Evolutionary conservation across 2,797 vertebrate species (phyloP), one percentile per base, ranked within the genome.

Genomic region (Falco naumanni): DNA sequence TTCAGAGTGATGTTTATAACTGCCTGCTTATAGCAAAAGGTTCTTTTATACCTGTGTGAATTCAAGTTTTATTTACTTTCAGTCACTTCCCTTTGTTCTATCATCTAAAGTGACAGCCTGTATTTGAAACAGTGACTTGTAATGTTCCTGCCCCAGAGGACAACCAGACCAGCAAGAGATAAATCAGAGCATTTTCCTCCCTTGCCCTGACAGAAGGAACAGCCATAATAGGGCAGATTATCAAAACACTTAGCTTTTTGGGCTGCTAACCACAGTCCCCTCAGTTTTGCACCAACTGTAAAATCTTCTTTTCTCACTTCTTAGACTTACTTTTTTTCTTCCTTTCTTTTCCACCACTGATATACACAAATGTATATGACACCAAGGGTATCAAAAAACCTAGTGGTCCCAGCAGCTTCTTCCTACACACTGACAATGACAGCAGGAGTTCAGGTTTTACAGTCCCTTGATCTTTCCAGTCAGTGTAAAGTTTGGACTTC

Each of bases 1-100:
- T 97, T 97, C 96, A 94, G 87, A 97, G 71, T 97, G 89, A 96
- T 95, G 90, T 97, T 96, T 97, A 95, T 96, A 97, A 97, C 95
- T 78, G 80, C 71, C 90, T 97, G 60, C 87, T 97, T 98, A 96
- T 54, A 92, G 90, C 94, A 95, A 97, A 93, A 68, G 51, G 78
- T 91, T 53, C 65, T 96, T 96, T 93, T 75, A 89, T 95, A 83
- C 89, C 90, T 87, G 54, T 87, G 78, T 91, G 92, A 95, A 96
- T 96, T 92, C 94, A 91, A 94, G 69, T 91, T 96, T 94, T 96
- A 91, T 97, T 97, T 96, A 85, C 64, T 89, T 96, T 93, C 85
- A 93, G 69, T 69, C 88, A 87, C 78, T 93, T 96, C 16, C 26
- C 33, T 95, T 91, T 96, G 79, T 94, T 95, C 87, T 89, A 65